Conservation (phyloP, 2,888 invertebrate genomes). For the Scaptomyza caliginosa region DNA sequence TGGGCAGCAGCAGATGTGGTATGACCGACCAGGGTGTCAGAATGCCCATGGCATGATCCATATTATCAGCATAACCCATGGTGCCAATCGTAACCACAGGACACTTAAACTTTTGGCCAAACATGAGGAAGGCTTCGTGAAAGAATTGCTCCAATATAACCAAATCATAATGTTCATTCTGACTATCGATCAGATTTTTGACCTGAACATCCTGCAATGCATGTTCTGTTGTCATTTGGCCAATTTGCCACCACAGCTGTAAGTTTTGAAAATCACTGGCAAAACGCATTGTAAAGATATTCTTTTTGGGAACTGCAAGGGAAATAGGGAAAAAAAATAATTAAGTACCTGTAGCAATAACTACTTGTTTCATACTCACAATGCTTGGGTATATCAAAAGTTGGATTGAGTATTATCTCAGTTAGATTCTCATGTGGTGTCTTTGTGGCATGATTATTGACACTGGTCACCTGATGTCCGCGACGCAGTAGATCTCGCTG, state of each 20-base stretch:
- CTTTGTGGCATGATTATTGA: constrained; percentile 82
- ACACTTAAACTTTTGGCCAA: constrained; percentile 83
- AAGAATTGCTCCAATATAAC: constrained; percentile 84
- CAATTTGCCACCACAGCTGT: constrained; percentile 81
- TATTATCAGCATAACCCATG: constrained; percentile 84
- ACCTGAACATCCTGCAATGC: constrained; percentile 80
- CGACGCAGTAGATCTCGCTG: constrained; percentile 78
- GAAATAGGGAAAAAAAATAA: not conserved
- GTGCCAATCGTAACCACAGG: constrained; percentile 84
- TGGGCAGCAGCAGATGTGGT: constrained; percentile 81
- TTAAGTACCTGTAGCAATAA: not conserved
- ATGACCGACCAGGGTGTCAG: constrained; percentile 83
- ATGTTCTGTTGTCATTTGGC: constrained; percentile 77
- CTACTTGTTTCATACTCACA: constrained; percentile 74
- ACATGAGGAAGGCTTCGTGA: constrained; percentile 84
- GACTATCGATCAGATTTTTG: constrained; percentile 76
- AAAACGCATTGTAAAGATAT: constrained; percentile 81
- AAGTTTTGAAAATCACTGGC: constrained; percentile 82
- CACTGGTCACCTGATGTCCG: constrained; percentile 84
- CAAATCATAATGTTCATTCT: constrained; percentile 83
- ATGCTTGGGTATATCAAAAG: constrained; percentile 80
- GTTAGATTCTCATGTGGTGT: constrained; percentile 83
- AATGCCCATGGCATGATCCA: constrained; percentile 83
- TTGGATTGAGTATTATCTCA: constrained; percentile 82
- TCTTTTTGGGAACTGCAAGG: constrained; percentile 79